Base-by-base conservation (phyloP, 2,888 invertebrate species). In the Polydesmus complanatus region DNA sequence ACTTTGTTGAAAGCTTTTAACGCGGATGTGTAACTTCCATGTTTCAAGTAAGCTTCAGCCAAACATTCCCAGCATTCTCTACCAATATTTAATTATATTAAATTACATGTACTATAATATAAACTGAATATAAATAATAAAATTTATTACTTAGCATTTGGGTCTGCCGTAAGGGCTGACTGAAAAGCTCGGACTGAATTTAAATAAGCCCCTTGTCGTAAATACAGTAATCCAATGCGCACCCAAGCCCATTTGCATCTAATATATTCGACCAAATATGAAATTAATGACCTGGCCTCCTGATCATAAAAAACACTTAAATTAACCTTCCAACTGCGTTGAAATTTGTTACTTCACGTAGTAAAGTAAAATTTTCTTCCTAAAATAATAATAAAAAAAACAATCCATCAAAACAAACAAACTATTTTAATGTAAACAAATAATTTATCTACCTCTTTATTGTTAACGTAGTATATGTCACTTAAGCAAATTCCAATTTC, bases 21-120 rank as follows among this genome's bases (percentile, higher is more conserved):
- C n/a, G 93, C 88, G 5, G 94, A 88, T 54, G 84, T 85, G 70
- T 83, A 86, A n/a, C 93, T 89, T 1, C 94, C 94, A 66, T 91
- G 78, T n/a, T 82, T 81, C 68, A 84, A 81, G 73, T 94, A 94
- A 0, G 91, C 88, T 78, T 94, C 94, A 49, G 87, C 94, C 66
- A 95, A 76, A 65, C 88, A 85, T 74, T 93, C 92, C 86, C 91
- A 92, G 66, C 85, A 79, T 67, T 81, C 71, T n/a, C 74, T 2
- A 37, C 8, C 3, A 26, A 53, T 26, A 0, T 48, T 14, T 14
- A 56, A 3, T 19, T 60, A 27, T 21, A 57, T 27, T 21, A 60
- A 58, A 14, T 19, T 14, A 60, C 21, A 27, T 11, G 27, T n/a
- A 60, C 27, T n/a, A n/a, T n/a, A n/a, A 47, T 59, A 26, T 8